These are phyloP conservation scores for Elysia crispata DNA, from an alignment of 2,888 invertebrate species.

Conservation along the genomic window DNA sequence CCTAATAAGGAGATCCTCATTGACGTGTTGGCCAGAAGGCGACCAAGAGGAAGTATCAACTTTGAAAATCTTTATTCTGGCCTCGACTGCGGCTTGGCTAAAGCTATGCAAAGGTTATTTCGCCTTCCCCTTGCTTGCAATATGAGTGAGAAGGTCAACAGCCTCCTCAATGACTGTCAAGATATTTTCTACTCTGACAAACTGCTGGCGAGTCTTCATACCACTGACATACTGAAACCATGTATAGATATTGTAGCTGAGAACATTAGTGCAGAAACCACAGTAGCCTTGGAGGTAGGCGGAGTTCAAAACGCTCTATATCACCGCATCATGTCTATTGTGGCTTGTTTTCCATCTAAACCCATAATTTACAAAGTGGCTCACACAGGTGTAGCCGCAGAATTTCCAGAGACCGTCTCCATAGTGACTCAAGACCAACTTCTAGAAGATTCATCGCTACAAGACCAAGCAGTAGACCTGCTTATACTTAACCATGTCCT, in stretches of 20 bases:
- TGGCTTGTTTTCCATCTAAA: neutral
- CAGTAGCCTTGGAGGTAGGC: neutral
- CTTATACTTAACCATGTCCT: neutral
- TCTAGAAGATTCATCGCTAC: no score
- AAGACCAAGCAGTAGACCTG: neutral
- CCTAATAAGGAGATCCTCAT: constrained; percentile 37
- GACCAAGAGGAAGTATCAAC: neutral
- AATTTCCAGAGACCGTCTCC: constrained; percentile 81
- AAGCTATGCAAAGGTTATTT: no score
- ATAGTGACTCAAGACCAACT: constrained; percentile 55
- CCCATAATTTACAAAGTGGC: no score
- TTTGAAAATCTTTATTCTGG: no score
- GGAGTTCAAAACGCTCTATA: neutral
- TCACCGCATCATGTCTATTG: neutral
- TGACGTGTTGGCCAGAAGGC: constrained; percentile 32
- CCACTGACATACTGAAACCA: constrained; percentile 2
- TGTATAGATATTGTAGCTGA: constrained; percentile 16
- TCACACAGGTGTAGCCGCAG: constrained; percentile 79
- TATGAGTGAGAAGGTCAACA: no score
- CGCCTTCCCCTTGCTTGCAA: no score
- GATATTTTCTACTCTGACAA: neutral
- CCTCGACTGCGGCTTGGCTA: no score
- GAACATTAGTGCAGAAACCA: neutral
- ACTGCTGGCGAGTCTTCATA: constrained; percentile 12
- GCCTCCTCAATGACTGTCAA: no score